Evolutionary conservation across 2,888 invertebrate genomes (phyloP), one percentile per base, ranked within the genome.

Genomic region (Callimorpha dominula): DNA sequence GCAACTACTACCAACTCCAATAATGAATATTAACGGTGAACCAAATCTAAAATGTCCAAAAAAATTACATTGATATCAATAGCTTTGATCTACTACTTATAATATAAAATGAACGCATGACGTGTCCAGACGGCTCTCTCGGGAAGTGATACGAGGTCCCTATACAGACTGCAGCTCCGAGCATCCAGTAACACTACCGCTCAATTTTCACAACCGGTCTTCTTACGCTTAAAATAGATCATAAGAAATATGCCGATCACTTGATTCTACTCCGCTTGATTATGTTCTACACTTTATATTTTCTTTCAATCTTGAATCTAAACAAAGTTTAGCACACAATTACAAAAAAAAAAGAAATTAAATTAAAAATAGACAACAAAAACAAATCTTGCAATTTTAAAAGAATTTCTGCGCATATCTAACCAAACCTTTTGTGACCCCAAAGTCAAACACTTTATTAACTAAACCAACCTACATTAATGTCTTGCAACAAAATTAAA

Each of bases 221-320:
- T 86, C 71, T 82, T 85, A 89, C 88, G 86, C 91, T 90, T 92
- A 92, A 85, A 87, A 82, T 92, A 91, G 86, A 87, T 93, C 93
- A 94, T 94, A 94, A 93, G 93, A 94, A 93, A 90, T 87, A 88
- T 91, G 87, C 89, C 86, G 85, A 90, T 89, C 90, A 92, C 91
- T 86, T 83, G 80, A 82, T 83, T 82, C 78, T 68, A 81, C 87
- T 79, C 89, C 87, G 86, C 86, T 87, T 83, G 78, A 72, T 74
- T 80, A 78, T 81, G 76, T 74, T 76, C 68, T 20, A 62, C 31
- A 65, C 14, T 57, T 20, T 20, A 40, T 64, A 31, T 7, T 31
- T 31, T 31, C 31, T 31, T 31, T 31, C 31, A 31, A 31, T 31
- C 31, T 2, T 31, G n/a, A 31, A 31, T 31, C 31, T 1, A n/a